Evolutionary conservation across 2,888 invertebrate species (phyloP), one percentile per base, ranked within the genome.

Genomic region (Colostygia pectinataria): DNA sequence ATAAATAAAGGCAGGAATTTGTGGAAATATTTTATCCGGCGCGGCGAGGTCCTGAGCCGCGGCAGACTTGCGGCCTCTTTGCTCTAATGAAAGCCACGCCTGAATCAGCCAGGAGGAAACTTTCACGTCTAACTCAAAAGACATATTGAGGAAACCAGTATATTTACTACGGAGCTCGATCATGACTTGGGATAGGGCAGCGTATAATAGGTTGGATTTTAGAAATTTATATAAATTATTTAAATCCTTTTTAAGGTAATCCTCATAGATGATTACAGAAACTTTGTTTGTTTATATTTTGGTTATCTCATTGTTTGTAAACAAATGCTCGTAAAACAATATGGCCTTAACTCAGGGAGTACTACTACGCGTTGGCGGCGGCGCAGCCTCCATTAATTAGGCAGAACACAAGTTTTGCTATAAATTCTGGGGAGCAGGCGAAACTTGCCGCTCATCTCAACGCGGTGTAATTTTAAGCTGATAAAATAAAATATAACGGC

Each of bases 301-400:
- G 38, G 42, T 59, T 59, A 58, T 53, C 34, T 49, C 32, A 43
- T 55, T 54, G 51, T 53, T 59, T 55, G 59, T 61, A 60, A 61
- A 66, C 63, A 65, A 70, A 69, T 64, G 66, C 64, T 72, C 67
- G 74, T 74, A 76, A 78, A 81, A 80, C 75, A 84, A 78, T 76
- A 78, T 69, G 73, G 60, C 62, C 71, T 77, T 76, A 83, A 81
- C 83, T 83, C 74, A 80, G 72, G 71, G 73, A 80, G 73, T 74
- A 72, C 61, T 69, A n/a, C 68, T 67, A 72, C 73, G 76, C 74
- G 73, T 80, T 77, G 74, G 75, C 69, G 74, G 75, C 69, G 71
- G 71, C 81, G 74, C 80, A 75, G 80, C 80, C 84, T 81, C 80
- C 83, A 87, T 88, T 89, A 88, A 89, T 90, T 88, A 88, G 83